A percentile compares a stretch with the other conserved stretches of the same genome.
Conservation (phyloP, 2,113 vertebrate genomes). For the Limnothrissa miodon region DNA sequence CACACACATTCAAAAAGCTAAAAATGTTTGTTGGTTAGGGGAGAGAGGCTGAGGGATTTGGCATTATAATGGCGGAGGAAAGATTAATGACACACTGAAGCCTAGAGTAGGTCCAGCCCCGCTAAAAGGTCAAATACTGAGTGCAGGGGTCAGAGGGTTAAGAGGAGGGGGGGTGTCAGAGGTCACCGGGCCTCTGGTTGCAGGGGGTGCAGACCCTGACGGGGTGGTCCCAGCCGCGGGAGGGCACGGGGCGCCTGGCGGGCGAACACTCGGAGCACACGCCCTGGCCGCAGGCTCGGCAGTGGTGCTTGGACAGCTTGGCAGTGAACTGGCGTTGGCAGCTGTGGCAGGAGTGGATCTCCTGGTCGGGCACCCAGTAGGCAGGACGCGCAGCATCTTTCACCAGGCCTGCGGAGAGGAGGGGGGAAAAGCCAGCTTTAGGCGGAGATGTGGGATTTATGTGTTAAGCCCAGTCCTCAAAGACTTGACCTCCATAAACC, state of each 20-base stretch:
- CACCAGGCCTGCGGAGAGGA: slow-evolving; percentile 76
- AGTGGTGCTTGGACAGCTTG: slow-evolving; percentile 97
- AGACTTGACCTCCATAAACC: too few relatives aligned
- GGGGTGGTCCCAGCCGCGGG: slow-evolving; percentile 96
- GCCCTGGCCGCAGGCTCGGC: slow-evolving; percentile 94
- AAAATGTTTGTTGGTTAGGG: not conserved
- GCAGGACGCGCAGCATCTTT: slow-evolving; percentile 93
- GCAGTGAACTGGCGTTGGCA: slow-evolving; percentile 89
- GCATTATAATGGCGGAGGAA: not conserved
- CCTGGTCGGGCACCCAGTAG: slow-evolving; percentile 98
- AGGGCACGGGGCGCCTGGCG: slow-evolving; percentile 87
- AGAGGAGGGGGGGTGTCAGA: slow-evolving; percentile 64
- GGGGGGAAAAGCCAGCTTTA: not conserved
- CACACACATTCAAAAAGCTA: not conserved
- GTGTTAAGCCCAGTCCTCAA: too few relatives aligned
- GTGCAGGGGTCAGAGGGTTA: not conserved
- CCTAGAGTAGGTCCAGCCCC: not conserved
- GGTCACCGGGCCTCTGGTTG: slow-evolving; percentile 92
- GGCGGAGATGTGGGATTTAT: not conserved
- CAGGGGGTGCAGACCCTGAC: slow-evolving; percentile 92
- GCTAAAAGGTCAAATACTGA: not conserved
- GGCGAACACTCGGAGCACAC: slow-evolving; percentile 93
- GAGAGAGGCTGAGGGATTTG: not conserved
- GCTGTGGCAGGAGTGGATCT: slow-evolving; percentile 86
- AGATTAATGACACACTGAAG: not conserved